Base-by-base conservation (phyloP, 2,113 vertebrate species). In the Esox niger region DNA sequence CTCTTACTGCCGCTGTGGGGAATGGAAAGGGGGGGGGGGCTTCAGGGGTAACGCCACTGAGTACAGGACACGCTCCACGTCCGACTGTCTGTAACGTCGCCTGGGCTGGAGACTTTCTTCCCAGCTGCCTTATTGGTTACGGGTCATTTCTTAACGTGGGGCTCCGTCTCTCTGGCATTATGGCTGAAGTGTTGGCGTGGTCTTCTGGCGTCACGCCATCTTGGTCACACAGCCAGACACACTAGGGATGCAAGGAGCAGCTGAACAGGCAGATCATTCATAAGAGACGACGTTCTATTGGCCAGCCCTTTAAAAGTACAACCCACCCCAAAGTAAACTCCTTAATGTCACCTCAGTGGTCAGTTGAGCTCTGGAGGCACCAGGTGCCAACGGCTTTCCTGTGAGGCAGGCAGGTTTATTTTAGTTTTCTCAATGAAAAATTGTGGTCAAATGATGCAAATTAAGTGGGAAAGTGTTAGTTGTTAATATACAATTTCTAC, bases 1-100 rank as follows among this genome's bases (percentile, higher is more conserved):
- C 55, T 74, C 49, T 78, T 72, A 71, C 76, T 80, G 79, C 73
- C 71, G 69, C 79, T 79, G 71, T 74, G 62, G 73, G 75, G 79
- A 57, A 62, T 66, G n/a, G 47, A 52, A 7, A n/a, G 47, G 47
- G 46, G 20, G 46, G 27, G 63, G 65, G 73, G 70, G 59, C 61
- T 73, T 82, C 79, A 69, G 6, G 79, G 3, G 75, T 75, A 79
- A 77, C 77, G 71, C 75, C 55, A 46, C 71, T 59, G 52, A 68
- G n/a, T 5, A 23, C 23, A 26, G 46, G 27, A 43, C 13, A 43
- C 35, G 49, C 13, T 46, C 49, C 32, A 27, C n/a, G 4, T 59
- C 27, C 27, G 15, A 30, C 25, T 57, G 13, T 31, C 13, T n/a
- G 20, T n/a, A 23, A n/a, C n/a, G n/a, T n/a, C n/a, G 47, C 20